Base-by-base conservation (phyloP, 2,113 vertebrate species). In the Alethe diademata region DNA sequence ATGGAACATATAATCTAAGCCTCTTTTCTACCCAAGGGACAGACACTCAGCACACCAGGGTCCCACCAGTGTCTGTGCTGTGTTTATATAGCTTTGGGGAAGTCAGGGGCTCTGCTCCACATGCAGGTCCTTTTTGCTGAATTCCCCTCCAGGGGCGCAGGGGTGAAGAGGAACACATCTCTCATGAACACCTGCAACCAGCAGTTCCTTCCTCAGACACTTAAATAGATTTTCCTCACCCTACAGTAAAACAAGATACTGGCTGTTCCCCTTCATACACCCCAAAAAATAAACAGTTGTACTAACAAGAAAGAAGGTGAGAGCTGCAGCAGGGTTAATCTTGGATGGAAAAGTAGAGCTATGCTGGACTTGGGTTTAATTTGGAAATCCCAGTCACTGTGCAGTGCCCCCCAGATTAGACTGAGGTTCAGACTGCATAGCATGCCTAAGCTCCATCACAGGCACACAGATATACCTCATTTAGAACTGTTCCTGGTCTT, bases 91-190 rank as follows among this genome's bases (percentile, higher is more conserved):
- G 81, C 67, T 94, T 92, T 94, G 96, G 94, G 97, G 97, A 98
- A 97, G 97, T 94, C 80, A 8, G 73, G 90, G 84, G 78, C 85
- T 8, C 2, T 51, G 86, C 80, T 93, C 96, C 93, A 86, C 88
- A 71, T 5, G 3, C 29, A 31, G 79, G 96, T 94, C 94, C 78
- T 72, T 70, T 92, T 71, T 92, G 91, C 93, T 96, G 95, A 97
- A 98, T 97, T 97, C 97, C 97, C 97, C 98, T 95, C 80, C 91
- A 90, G 96, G 96, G 96, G 91, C 2, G 1, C 80, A 82, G 88
- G 82, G 93, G 81, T 36, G 20, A 97, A 98, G 97, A 98, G 97
- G 97, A 98, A 97, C 95, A 96, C 83, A 83, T 95, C 70, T 38
- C 91, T 93, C 35, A 18, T 60, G 84, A 94, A 97, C 97, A 98